Evolutionary conservation across 1,140 invertebrate genomes (phyloP).

Genomic region (Gonatopus flavifemur): DNA sequence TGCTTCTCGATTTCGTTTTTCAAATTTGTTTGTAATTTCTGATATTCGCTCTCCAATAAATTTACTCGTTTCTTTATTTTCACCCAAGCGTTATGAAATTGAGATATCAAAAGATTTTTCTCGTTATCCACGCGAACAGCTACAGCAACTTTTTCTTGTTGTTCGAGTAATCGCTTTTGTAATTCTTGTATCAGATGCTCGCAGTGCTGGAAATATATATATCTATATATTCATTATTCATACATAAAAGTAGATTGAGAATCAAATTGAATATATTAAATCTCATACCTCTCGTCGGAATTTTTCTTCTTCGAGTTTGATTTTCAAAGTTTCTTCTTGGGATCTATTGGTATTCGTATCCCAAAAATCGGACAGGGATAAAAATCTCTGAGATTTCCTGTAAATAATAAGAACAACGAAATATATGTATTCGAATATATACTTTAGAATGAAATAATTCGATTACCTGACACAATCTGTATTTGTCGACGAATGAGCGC

Average conservation of each 20-base stretch:
- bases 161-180: constrained; percentile 71
- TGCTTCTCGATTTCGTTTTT: constrained; percentile 46
- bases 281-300: constrained; percentile 66
- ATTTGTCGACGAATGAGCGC: constrained; percentile 19
- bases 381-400: constrained; percentile 42
- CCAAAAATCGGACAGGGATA: constrained; percentile 63
- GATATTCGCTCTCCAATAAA: constrained; percentile 51
- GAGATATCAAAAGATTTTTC: constrained; percentile 70
- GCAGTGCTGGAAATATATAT: constrained; percentile 65
- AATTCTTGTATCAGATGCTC: constrained; percentile 74
- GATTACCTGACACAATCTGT: constrained; percentile 17
- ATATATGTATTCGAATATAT: background rate
- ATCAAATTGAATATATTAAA: constrained; percentile 1
- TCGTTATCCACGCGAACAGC: constrained; percentile 73
- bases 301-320: constrained; percentile 75
- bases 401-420: constrained; percentile 9
- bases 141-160: constrained; percentile 76
- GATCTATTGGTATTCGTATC: constrained; percentile 47
- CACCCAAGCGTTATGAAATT: constrained; percentile 63
- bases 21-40: constrained; percentile 39
- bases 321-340: constrained; percentile 49
- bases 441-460: background rate
- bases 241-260: background rate
- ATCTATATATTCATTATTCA: constrained; percentile 5
- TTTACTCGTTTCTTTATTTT: constrained; percentile 54